A percentile compares a stretch with the other conserved stretches of the same genome.
phyloP scores from a whole-genome alignment of 2,113 vertebrate species.

The Madoqua kirkii region DNA sequence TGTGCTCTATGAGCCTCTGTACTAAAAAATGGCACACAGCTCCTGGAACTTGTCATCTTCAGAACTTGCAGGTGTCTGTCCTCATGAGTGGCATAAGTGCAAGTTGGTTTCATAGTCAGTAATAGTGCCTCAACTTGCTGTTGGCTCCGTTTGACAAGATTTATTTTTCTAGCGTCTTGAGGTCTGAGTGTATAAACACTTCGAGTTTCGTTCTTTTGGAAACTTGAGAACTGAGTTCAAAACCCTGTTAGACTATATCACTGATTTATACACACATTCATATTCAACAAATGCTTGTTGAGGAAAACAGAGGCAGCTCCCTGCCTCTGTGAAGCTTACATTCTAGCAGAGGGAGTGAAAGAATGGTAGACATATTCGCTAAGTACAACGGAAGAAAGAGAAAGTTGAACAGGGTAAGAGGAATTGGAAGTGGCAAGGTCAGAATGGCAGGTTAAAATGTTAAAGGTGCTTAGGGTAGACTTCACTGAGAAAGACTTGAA shows the following conservation, averaged over 20 bases:
- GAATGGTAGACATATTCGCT: background rate
- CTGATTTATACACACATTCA: background rate
- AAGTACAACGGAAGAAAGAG: background rate
- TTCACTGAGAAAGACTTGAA: background rate
- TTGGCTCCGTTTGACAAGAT: background rate
- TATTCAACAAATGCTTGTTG: background rate
- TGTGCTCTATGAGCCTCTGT: no score
- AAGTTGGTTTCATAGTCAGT: background rate
- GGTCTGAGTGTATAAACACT: background rate
- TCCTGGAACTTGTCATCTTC: background rate
- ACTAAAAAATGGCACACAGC: background rate
- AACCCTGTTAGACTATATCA: background rate
- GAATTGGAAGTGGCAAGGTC: background rate
- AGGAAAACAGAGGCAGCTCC: background rate
- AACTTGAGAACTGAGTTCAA: background rate
- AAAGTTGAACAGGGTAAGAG: background rate
- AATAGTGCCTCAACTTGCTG: background rate
- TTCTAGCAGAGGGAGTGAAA: background rate
- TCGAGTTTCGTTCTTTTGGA: background rate
- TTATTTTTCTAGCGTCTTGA: slow-evolving; percentile 9
- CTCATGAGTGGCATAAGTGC: background rate
- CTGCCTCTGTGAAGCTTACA: background rate
- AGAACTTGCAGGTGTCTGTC: background rate
- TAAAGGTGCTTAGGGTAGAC: background rate
- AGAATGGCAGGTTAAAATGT: background rate